phyloP scores from a whole-genome alignment of 2,113 vertebrate species.

The Genyomyrus donnyi region DNA sequence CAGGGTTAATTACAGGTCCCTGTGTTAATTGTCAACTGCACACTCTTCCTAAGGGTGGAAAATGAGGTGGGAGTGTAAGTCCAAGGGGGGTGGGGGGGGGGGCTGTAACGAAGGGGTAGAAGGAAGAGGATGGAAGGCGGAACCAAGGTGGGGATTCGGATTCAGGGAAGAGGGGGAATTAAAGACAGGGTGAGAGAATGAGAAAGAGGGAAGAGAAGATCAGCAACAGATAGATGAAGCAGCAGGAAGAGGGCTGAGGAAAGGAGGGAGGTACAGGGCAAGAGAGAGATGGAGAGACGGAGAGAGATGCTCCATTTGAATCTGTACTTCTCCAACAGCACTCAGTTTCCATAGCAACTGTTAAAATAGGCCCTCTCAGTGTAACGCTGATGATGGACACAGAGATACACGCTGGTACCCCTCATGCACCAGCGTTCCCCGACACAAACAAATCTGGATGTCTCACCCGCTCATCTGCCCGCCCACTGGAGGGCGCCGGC shows the following conservation, averaged over 20 bases:
- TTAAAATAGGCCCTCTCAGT: constrained; percentile 62
- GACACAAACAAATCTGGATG: constrained; percentile 17
- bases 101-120: neutral
- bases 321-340: constrained; percentile 61
- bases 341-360: constrained; percentile 74
- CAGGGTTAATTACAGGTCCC: constrained; percentile 61
- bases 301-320: constrained; percentile 54
- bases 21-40: constrained; percentile 61
- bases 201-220: neutral
- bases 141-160: neutral
- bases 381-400: constrained; percentile 53
- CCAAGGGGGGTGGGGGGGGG: neutral
- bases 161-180: neutral
- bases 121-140: neutral
- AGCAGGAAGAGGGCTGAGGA: neutral
- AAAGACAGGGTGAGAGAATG: neutral
- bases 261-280: constrained; percentile 18
- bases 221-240: neutral
- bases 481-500: neutral
- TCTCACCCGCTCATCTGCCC: neutral
- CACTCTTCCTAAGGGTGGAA: constrained; percentile 50
- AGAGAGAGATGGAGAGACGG: constrained; percentile 25
- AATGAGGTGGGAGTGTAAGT: constrained; percentile 29
- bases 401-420: constrained; percentile 33
- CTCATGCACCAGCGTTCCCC: constrained; percentile 9